Base-by-base conservation (phyloP, 2,113 vertebrate genomes). In the Orycteropus afer region DNA sequence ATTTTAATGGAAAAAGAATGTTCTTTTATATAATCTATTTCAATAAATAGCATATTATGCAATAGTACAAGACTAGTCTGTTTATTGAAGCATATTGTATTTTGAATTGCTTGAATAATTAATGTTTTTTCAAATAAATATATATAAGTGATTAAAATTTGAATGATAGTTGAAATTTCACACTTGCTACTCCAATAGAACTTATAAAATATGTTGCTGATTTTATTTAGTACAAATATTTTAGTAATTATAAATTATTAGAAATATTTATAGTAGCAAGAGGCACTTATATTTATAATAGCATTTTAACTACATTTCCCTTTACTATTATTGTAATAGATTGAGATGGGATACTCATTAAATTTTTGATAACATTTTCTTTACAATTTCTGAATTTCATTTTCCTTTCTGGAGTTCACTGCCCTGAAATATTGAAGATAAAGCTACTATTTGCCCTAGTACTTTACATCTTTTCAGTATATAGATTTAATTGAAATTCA, bases 331-430 rank as follows among this genome's bases (percentile, higher is more conserved):
- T 40, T 92, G 57, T 42, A 69, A 45, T 55, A 20, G 1, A 0
- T 84, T 51, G 0, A 9, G 25, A 37, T 57, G 17, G 17, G 77
- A 65, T 73, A 86, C 23, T 55, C 40, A 51, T 23, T 65, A 7
- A 73, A 32, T 47, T 22, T 12, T 22, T 53, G 4, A 76, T 67
- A 32, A 34, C 4, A 45, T 61, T 61, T 77, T 7, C 57, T 73
- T 71, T n/a, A 7, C 23, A 5, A 47, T 73, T 34, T 59, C 5
- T 71, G 0, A 1, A 1, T 1, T 32, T 86, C 0, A 1, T 71
- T 84, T 87, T 69, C 22, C 9, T 20, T 63, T 1, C 10, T 78
- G 7, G 7, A 45, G 0, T 71, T 86, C 73, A 27, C 1, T 77
- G 4, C 23, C 1, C 14, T 47, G 8, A 93, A 7, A 69, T 61